Conservation (phyloP, 2,888 invertebrate genomes). For the Campoplex capitator region DNA sequence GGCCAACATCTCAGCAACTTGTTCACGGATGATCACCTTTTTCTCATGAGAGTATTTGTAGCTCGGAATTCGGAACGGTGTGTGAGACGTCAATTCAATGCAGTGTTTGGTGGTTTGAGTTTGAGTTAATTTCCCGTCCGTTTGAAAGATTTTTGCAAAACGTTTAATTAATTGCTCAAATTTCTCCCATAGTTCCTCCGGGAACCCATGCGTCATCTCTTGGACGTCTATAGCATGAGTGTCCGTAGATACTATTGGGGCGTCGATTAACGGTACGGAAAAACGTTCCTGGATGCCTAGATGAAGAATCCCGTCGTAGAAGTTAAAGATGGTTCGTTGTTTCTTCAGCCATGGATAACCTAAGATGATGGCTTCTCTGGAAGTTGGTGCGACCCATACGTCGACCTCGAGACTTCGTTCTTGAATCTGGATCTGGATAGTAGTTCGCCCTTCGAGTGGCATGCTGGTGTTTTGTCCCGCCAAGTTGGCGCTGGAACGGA, state of each 20-base stretch:
- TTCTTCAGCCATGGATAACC: conserved; percentile 27
- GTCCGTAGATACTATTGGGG: neutral
- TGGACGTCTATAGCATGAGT: neutral
- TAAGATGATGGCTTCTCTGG: conserved; percentile 17
- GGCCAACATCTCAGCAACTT: conserved; percentile 66
- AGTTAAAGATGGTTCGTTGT: no score
- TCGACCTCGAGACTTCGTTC: neutral
- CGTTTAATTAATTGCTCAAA: neutral
- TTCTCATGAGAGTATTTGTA: conserved; percentile 53
- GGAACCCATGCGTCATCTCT: neutral
- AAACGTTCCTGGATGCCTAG: no score
- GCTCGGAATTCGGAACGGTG: conserved; percentile 30
- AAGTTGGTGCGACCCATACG: conserved; percentile 29
- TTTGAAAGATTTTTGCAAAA: neutral
- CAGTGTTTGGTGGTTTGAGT: conserved; percentile 23
- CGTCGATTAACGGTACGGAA: neutral
- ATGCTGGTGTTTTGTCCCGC: neutral
- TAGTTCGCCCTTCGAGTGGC: neutral
- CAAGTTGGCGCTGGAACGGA: neutral
- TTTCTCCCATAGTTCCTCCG: neutral
- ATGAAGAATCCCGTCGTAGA: no score
- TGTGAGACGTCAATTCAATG: conserved; percentile 35
- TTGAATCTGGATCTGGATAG: neutral
- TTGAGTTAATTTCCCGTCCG: neutral
- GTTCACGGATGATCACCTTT: conserved; percentile 49